Conservation (phyloP, 2,113 vertebrate species). For the Lethenteron reissneri region DNA sequence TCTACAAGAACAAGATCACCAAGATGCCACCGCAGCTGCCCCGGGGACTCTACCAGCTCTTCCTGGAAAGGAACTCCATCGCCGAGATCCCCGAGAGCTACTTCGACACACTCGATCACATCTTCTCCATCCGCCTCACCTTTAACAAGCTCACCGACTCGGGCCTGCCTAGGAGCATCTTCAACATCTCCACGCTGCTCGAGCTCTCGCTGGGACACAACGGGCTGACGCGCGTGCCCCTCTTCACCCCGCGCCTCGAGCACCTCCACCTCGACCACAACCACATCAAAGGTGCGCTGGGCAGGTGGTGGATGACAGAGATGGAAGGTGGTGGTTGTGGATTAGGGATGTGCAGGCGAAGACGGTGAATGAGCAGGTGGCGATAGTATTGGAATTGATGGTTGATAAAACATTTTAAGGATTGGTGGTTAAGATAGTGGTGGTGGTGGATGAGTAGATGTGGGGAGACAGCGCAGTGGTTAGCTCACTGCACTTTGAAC, state of each 20-base stretch:
- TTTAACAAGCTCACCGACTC: conserved; percentile 70
- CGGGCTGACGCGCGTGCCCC: conserved; percentile 45
- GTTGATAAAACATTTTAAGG: too few species aligned
- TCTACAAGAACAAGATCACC: conserved; percentile 57
- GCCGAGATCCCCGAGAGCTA: conserved; percentile 61
- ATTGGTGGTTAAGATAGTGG: too few species aligned
- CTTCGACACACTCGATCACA: conserved; percentile 50
- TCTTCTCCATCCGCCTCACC: conserved; percentile 72
- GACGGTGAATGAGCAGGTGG: too few species aligned
- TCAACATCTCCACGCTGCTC: conserved; percentile 66
- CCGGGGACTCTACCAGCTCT: conserved; percentile 50
- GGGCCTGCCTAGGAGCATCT: conserved; percentile 55
- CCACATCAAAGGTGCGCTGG: conserved; percentile 54
- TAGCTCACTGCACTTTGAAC: too few species aligned
- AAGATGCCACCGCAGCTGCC: conserved; percentile 74
- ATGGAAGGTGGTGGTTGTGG: too few species aligned
- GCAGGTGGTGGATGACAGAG: too few species aligned
- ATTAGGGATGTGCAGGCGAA: too few species aligned
- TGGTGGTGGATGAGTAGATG: too few species aligned
- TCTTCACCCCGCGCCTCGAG: conserved; percentile 52
- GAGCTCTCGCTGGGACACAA: conserved; percentile 84
- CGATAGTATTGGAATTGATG: too few species aligned
- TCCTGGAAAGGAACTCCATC: conserved; percentile 72
- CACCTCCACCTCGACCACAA: conserved; percentile 90
- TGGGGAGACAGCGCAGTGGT: too few species aligned